Evolutionary conservation across 1,140 invertebrate genomes (phyloP), one percentile per base, ranked within the genome.

Genomic region (Cepaea nemoralis): DNA sequence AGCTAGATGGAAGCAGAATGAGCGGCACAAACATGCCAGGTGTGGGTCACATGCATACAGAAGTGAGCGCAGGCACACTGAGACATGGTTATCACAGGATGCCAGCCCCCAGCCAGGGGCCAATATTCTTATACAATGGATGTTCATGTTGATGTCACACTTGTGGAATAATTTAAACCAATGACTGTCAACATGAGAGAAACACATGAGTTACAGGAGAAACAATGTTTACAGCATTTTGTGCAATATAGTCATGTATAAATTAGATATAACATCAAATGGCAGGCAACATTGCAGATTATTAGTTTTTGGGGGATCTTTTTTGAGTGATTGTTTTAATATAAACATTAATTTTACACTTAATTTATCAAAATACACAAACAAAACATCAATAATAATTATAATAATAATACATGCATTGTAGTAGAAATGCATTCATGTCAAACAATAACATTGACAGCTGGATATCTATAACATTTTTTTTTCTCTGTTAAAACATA

Each of bases 71-170:
- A 73, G 78, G 69, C 78, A 80, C 78, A 80, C 78, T 80, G 78
- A 80, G 78, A 80, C 78, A 73, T 39, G 1, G 16, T n/a, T 80
- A 80, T 80, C 78, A 80, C 78, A 80, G 78, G 67, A n/a, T 69
- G 45, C 40, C 19, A 66, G 77, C 66, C 39, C 39, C 77, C 59
- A 69, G 77, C 78, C 78, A 73, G 27, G 6, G 12, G 78, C 71
- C 67, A 80, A 71, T 79, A 67, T 67, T 48, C 14, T 79, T 69
- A 69, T 79, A 63, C 55, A 67, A 10, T 42, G 31, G 27, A 37
- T 79, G 67, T 79, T 79, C 37, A 67, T 55, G 66, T 22, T 67
- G 3, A 19, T n/a, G 66, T 63, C 35, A 63, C 8, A 63, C 59
- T 5, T 55, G 59, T 39, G 55, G 42, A 79, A 63, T 63, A 63